Percentiles rank a stretch among this genome's conserved stretches.
These are phyloP conservation scores for Chanos chanos DNA, from an alignment of 2,797 vertebrate species.

Conservation along the genomic window DNA sequence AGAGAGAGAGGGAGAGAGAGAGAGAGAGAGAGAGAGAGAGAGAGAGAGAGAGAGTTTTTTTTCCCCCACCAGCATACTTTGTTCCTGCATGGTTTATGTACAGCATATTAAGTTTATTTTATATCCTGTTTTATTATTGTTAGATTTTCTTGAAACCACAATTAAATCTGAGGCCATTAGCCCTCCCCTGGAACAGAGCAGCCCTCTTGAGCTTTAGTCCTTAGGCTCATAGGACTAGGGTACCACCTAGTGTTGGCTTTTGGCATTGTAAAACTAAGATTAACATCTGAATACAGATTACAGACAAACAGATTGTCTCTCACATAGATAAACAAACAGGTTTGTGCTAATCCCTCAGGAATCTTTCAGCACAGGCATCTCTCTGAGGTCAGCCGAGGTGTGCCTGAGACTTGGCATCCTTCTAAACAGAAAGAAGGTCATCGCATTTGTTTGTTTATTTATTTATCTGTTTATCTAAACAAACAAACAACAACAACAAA, in stretches of 20 bases:
- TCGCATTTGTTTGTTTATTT: not conserved
- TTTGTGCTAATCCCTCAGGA: no score
- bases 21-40: not conserved
- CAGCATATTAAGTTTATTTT: slow-evolving; percentile 54
- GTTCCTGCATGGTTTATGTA: slow-evolving; percentile 50
- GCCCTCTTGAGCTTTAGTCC: slow-evolving; percentile 39
- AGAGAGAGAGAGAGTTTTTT: not conserved
- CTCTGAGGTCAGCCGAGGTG: no score
- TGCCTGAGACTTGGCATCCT: no score
- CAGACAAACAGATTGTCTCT: no score
- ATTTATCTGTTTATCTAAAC: slow-evolving; percentile 2
- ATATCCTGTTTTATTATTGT: slow-evolving; percentile 51
- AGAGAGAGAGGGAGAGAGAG: not conserved
- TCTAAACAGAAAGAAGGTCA: no score
- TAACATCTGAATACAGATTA: not conserved
- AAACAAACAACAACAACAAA: no score
- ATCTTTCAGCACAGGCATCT: no score
- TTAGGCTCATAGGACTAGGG: slow-evolving; percentile 57
- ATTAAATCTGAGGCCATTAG: slow-evolving; percentile 60
- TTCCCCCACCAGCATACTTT: slow-evolving; percentile 30
- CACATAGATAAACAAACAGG: no score
- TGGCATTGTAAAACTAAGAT: not conserved
- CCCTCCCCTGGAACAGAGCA: slow-evolving; percentile 50
- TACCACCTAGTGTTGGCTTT: slow-evolving; percentile 69
- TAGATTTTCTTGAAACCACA: slow-evolving; percentile 52